Conservation (phyloP, 1,140 invertebrate genomes). For the Lordiphosa clarofinis region DNA sequence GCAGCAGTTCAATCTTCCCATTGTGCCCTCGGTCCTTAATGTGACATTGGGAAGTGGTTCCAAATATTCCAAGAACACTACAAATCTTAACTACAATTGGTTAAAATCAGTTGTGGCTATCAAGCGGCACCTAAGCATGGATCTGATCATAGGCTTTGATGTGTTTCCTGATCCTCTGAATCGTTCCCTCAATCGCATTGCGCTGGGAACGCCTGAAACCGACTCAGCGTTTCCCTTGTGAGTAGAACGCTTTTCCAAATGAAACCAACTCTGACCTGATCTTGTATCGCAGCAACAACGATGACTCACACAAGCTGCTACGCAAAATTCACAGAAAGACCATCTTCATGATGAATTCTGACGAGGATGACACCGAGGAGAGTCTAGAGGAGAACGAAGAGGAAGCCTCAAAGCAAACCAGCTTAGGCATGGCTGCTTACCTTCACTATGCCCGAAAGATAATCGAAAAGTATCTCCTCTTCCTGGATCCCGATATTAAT, state of each 20-base stretch:
- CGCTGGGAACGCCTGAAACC: constrained; percentile 83
- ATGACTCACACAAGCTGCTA: constrained; percentile 69
- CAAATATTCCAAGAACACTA: constrained; percentile 15
- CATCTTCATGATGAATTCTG: constrained; percentile 45
- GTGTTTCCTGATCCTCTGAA: constrained; percentile 85
- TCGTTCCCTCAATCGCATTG: constrained; percentile 83
- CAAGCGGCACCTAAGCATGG: constrained; percentile 83
- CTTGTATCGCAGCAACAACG: constrained; percentile 60
- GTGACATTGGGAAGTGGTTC: constrained; percentile 51
- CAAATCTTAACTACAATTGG: constrained; percentile 82
- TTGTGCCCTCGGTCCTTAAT: constrained; percentile 82
- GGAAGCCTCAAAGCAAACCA: constrained; percentile 48
- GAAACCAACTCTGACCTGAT: neutral
- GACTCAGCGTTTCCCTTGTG: constrained; percentile 85
- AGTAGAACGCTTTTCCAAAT: constrained; percentile 14
- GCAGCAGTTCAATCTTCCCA: constrained; percentile 82
- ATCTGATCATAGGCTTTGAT: constrained; percentile 85
- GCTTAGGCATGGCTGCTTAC: constrained; percentile 61
- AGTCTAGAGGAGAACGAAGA: constrained; percentile 62
- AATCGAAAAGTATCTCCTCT: constrained; percentile 80
- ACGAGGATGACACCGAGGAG: constrained; percentile 63
- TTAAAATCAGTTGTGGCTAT: constrained; percentile 83
- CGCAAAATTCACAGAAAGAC: constrained; percentile 63
- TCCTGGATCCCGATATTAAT: constrained; percentile 70
- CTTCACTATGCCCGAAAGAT: constrained; percentile 80